Conservation (phyloP, 1,140 invertebrate genomes). For the Ceratoteleas bidentatus region DNA sequence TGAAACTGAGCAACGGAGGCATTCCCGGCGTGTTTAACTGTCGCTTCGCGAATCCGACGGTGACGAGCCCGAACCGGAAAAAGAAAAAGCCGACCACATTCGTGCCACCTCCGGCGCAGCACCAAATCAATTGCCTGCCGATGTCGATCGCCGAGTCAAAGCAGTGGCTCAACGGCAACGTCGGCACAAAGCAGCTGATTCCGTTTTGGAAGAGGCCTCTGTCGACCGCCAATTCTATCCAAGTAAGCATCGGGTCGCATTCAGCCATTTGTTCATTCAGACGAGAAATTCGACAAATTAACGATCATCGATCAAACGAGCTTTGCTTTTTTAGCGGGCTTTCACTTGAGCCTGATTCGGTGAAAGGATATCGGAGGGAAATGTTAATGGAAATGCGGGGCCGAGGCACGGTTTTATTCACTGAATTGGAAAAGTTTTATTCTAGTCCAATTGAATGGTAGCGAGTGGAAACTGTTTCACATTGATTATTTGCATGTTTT, state of each 20-base stretch:
- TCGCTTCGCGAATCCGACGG: conserved; percentile 88
- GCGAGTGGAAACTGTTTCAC: no score
- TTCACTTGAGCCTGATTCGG: no score
- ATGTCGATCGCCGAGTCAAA: conserved; percentile 70
- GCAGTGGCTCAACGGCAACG: conserved; percentile 73
- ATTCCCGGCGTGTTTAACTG: conserved; percentile 95
- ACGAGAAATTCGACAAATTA: background rate
- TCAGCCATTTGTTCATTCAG: background rate
- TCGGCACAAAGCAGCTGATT: conserved; percentile 78
- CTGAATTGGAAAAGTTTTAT: no score
- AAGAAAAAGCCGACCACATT: conserved; percentile 95
- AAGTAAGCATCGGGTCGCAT: conserved; percentile 62
- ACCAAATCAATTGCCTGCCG: conserved; percentile 68
- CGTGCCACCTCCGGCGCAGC: conserved; percentile 85
- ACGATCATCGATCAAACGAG: no score
- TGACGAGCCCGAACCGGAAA: conserved; percentile 86
- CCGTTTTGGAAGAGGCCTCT: conserved; percentile 91
- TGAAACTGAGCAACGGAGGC: conserved; percentile 80
- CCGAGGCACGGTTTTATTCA: no score
- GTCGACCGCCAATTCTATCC: conserved; percentile 80
- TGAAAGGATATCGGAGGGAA: no score
- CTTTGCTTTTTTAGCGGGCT: no score
- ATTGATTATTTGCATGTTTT: no score
- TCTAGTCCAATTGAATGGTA: no score
- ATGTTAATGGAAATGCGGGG: no score